Percentiles rank a stretch among this genome's conserved stretches.
phyloP scores from a whole-genome alignment of 2,888 invertebrate genomes.

The Chymomyza amoena region DNA sequence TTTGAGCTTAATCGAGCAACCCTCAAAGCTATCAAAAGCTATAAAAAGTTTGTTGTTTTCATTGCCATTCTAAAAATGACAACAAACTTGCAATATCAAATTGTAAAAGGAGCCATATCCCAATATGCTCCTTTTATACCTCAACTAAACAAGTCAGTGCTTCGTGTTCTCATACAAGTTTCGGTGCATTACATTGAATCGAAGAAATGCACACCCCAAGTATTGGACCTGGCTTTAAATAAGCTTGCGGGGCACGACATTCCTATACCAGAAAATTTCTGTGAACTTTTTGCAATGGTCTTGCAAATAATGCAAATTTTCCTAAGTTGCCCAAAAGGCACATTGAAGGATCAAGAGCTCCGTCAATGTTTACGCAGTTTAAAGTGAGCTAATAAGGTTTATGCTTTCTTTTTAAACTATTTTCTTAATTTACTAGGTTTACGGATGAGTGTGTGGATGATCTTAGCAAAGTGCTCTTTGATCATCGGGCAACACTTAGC shows the following conservation, averaged over 20 bases:
- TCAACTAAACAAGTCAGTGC: constrained; percentile 76
- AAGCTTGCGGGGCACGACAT: constrained; percentile 77
- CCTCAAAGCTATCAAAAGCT: background rate
- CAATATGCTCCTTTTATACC: constrained; percentile 76
- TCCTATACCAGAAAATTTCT: constrained; percentile 79
- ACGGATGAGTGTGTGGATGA: constrained; percentile 80
- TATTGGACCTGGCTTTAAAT: constrained; percentile 76
- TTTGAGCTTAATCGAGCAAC: background rate
- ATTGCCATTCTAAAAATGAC: constrained; percentile 62
- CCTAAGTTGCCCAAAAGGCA: constrained; percentile 78
- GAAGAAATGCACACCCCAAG: constrained; percentile 77
- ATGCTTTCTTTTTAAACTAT: constrained; percentile 4
- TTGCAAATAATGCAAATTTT: constrained; percentile 79
- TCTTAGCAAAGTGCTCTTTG: constrained; percentile 80
- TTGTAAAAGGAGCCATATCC: constrained; percentile 69
- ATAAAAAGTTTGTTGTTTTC: background rate
- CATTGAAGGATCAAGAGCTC: constrained; percentile 79
- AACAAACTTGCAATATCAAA: constrained; percentile 74
- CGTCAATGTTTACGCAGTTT: constrained; percentile 77
- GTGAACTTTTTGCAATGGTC: constrained; percentile 80
- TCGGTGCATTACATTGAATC: constrained; percentile 79
- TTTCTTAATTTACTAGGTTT: constrained; percentile 68
- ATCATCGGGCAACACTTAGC: constrained; percentile 78
- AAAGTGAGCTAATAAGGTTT: background rate
- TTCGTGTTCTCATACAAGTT: constrained; percentile 78